Evolutionary conservation across 2,797 vertebrate genomes (phyloP), one percentile per base, ranked within the genome.

Genomic region (Chromobotia macracanthus): DNA sequence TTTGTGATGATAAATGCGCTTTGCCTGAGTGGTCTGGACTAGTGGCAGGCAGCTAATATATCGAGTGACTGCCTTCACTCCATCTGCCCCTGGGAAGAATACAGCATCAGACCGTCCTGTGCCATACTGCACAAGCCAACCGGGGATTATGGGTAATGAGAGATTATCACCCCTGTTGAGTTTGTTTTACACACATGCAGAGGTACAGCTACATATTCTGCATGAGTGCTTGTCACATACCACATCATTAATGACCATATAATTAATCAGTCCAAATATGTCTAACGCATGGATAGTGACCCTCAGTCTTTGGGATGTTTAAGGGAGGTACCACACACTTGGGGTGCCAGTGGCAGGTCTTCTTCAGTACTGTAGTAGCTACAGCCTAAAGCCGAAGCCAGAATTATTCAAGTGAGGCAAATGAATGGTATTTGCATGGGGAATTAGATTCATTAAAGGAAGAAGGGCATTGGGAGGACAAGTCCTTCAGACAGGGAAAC

Each of bases 391-490:
- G 93, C 89, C 87, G 81, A 90, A 93, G 75, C 94, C 93, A 94
- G 88, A 89, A 94, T 94, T 92, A 94, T 91, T 97, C 96, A 95
- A 89, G 87, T 90, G 84, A 91, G 91, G 93, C 92, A 94, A 95
- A 95, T 95, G 94, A 95, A 91, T 93, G 88, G 92, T 92, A 94
- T 92, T 95, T 92, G 93, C 95, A 91, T 95, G 91, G 93, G 96
- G 93, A 93, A 94, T 93, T 92, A 91, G 87, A 92, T 88, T 90
- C 92, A 94, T 94, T 94, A 93, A 87, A 83, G 81, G 85, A 85
- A 86, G 92, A 93, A 94, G 93, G 93, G 90, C 92, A 91, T 84
- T 86, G 46, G 64, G 92, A 95, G 93, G 92, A 94, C 91, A 48
- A 92, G 91, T 91, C 84, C 86, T 92, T 91, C 89, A 56, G 72